Conservation (phyloP, 2,113 vertebrate genomes). For the Lonchura striata region DNA sequence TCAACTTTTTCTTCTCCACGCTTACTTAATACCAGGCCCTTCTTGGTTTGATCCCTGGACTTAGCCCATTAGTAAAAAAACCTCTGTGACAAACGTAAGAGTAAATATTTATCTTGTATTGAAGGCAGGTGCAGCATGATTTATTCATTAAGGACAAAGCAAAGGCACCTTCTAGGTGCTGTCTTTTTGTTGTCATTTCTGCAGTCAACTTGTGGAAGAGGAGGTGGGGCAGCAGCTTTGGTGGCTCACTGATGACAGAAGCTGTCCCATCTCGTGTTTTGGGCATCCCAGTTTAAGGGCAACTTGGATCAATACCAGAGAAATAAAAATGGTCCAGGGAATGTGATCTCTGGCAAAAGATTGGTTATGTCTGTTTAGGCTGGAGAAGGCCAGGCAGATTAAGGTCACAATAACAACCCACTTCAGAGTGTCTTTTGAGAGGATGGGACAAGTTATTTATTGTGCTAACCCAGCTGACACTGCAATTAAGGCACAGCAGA, state of each 20-base stretch:
- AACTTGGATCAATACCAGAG: not conserved
- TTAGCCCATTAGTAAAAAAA: not conserved
- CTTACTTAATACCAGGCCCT: not conserved
- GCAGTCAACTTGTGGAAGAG: not conserved
- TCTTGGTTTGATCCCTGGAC: not conserved
- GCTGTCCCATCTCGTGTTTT: not conserved
- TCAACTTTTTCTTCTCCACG: not conserved
- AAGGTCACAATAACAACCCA: not conserved
- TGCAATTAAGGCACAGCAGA: not conserved
- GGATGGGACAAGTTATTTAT: not conserved
- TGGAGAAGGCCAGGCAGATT: not conserved
- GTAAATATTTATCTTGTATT: constrained; percentile 23
- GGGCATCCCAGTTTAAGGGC: not conserved
- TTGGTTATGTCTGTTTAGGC: not conserved
- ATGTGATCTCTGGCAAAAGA: not conserved
- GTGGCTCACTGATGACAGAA: not conserved
- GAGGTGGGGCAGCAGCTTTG: not conserved
- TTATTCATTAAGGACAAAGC: not conserved
- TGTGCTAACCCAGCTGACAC: not conserved
- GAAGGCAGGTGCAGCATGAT: not conserved
- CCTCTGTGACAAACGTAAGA: not conserved
- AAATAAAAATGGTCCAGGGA: not conserved
- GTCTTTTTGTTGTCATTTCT: not conserved
- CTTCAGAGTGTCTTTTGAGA: not conserved
- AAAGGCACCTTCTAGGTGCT: not conserved